Conservation (phyloP, 2,888 invertebrate genomes). For the Cynaeus angustus region DNA sequence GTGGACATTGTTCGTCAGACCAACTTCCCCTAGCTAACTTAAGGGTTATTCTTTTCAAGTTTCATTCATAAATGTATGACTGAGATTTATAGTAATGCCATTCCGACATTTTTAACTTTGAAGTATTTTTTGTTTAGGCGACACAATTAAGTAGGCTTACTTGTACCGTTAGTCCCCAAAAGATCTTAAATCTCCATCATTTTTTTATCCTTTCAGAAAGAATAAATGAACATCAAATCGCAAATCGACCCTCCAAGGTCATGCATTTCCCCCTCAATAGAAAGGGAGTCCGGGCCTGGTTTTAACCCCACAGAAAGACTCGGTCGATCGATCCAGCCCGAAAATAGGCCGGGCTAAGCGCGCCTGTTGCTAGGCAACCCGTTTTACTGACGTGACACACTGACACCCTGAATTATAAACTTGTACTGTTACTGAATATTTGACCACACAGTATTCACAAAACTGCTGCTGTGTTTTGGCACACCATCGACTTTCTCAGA, state of each 20-base stretch:
- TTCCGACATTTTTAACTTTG: no score
- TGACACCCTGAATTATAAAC: slow-evolving; percentile 70
- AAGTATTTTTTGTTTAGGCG: no score
- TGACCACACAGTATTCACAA: slow-evolving; percentile 21
- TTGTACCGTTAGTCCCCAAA: no score
- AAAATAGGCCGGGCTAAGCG: slow-evolving; percentile 71
- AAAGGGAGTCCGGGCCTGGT: slow-evolving; percentile 60
- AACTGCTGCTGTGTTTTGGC: slow-evolving; percentile 18
- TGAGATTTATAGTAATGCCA: no score
- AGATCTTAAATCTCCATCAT: no score
- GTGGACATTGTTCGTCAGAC: no score
- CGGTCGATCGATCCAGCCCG: slow-evolving; percentile 70
- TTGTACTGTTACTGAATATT: slow-evolving; percentile 48
- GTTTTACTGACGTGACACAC: slow-evolving; percentile 70
- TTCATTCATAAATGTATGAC: no score
- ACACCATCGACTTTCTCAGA: neutral
- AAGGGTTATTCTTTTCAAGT: no score
- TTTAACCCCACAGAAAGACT: slow-evolving; percentile 60
- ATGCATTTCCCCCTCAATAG: slow-evolving; percentile 20
- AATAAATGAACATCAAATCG: neutral
- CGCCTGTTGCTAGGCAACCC: slow-evolving; percentile 70
- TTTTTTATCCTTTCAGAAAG: no score
- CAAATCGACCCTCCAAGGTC: slow-evolving; percentile 22
- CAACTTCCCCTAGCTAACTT: no score
- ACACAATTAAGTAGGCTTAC: no score